These are phyloP conservation scores for Pasiphila rectangulata DNA, from an alignment of 2,888 invertebrate species.

Conservation along the genomic window DNA sequence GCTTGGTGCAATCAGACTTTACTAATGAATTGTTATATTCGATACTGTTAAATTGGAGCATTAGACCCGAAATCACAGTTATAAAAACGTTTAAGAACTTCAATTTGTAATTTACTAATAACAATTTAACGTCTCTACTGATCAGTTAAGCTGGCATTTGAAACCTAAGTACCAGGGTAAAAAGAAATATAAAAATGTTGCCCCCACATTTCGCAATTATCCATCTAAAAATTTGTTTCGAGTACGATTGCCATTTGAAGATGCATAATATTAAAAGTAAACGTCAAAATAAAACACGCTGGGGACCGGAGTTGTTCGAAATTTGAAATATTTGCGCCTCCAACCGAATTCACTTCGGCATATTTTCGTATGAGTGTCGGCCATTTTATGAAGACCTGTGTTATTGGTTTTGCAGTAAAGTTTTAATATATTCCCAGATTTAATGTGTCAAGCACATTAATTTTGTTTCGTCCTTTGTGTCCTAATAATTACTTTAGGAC, in stretches of 20 bases:
- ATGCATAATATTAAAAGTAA: constrained; percentile 46
- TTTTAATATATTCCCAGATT: background rate
- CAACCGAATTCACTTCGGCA: constrained; percentile 54
- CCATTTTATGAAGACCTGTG: constrained; percentile 33
- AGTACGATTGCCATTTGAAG: constrained; percentile 50
- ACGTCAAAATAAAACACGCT: constrained; percentile 54
- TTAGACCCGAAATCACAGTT: too few relatives aligned
- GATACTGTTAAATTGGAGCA: too few relatives aligned
- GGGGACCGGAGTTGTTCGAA: constrained; percentile 46
- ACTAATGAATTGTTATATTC: too few relatives aligned
- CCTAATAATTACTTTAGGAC: too few relatives aligned
- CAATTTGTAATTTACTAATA: too few relatives aligned
- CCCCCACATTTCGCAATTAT: constrained; percentile 3
- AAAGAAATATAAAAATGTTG: background rate
- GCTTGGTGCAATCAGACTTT: too few relatives aligned
- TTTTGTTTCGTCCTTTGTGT: too few relatives aligned
- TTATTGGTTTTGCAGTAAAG: background rate
- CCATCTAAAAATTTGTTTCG: constrained; percentile 63
- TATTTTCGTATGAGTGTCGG: constrained; percentile 49
- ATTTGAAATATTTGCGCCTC: constrained; percentile 42
- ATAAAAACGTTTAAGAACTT: too few relatives aligned
- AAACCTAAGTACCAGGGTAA: too few relatives aligned
- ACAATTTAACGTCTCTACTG: too few relatives aligned
- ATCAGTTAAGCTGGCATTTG: too few relatives aligned
- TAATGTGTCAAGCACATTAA: too few relatives aligned